Evolutionary conservation across 2,888 invertebrate species (phyloP).

Genomic region (Therioaphis trifolii): DNA sequence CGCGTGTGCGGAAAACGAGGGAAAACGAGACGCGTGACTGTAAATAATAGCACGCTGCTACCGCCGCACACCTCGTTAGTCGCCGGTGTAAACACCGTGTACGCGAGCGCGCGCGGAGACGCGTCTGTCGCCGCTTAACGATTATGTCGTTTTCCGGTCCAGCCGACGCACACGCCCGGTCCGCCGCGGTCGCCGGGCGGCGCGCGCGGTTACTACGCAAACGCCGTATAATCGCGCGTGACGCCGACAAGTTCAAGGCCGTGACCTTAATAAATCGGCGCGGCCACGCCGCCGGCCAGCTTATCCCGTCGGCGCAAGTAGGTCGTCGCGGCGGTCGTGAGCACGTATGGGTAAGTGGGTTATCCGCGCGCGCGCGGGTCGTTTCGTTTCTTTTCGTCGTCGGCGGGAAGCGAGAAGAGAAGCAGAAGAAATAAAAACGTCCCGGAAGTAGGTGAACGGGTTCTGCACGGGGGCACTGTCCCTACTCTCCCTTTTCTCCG

Average conservation of each 20-base stretch:
- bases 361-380: not conserved
- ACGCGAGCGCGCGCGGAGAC: no score
- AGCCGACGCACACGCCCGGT: not conserved
- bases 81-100: not conserved
- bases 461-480: not conserved
- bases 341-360: slow-evolving; percentile 33
- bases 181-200: not conserved
- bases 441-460: slow-evolving; percentile 58
- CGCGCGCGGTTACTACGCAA: not conserved
- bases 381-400: slow-evolving; percentile 27
- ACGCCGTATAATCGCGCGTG: no score
- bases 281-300: not conserved
- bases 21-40: no score
- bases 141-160: slow-evolving; percentile 14
- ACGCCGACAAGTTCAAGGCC: slow-evolving; percentile 56
- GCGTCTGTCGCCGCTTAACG: not conserved
- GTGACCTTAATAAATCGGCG: slow-evolving; percentile 22
- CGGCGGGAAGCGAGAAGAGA: not conserved
- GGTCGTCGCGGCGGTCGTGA: slow-evolving; percentile 1
- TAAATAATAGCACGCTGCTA: no score
- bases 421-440: no score
- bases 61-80: not conserved
- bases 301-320: slow-evolving; percentile 29
- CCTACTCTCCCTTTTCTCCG: not conserved
- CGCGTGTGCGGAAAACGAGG: no score